Evolutionary conservation across 2,888 invertebrate genomes (phyloP).

Genomic region (Leucania comma): DNA sequence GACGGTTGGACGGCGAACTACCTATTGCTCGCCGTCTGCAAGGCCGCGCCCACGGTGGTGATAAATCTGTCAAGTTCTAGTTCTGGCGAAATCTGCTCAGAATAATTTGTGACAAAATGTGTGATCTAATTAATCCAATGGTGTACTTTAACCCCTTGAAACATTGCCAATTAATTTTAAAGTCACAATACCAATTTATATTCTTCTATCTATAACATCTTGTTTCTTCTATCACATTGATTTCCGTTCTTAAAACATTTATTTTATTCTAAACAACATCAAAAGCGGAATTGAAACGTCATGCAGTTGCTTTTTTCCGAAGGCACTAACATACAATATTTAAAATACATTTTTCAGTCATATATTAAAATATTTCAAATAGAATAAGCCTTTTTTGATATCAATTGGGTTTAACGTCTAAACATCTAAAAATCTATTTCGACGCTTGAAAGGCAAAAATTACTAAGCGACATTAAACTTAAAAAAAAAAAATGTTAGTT

Average conservation of each 20-base stretch:
- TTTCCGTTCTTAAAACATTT: constrained; percentile 13
- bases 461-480: no score
- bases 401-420: constrained; percentile 6
- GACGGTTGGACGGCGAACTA: no score
- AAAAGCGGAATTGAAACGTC: constrained; percentile 43
- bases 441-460: no score
- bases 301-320: constrained; percentile 17
- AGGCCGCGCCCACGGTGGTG: no score
- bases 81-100: no score
- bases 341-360: constrained; percentile 46
- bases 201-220: neutral
- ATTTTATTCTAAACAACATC: constrained; percentile 40
- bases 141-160: neutral
- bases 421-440: constrained; percentile 16
- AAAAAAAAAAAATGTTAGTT: no score
- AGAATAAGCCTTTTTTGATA: constrained; percentile 17
- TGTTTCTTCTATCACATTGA: constrained; percentile 24
- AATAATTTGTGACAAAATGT: no score
- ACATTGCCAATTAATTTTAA: neutral
- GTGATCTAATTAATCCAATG: no score
- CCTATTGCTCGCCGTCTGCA: no score
- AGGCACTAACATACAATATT: constrained; percentile 51
- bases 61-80: no score
- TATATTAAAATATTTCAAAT: constrained; percentile 28
- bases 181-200: neutral